Evolutionary conservation across 2,888 invertebrate genomes (phyloP), one percentile per base, ranked within the genome.

Genomic region (Platerodrilus igneus): DNA sequence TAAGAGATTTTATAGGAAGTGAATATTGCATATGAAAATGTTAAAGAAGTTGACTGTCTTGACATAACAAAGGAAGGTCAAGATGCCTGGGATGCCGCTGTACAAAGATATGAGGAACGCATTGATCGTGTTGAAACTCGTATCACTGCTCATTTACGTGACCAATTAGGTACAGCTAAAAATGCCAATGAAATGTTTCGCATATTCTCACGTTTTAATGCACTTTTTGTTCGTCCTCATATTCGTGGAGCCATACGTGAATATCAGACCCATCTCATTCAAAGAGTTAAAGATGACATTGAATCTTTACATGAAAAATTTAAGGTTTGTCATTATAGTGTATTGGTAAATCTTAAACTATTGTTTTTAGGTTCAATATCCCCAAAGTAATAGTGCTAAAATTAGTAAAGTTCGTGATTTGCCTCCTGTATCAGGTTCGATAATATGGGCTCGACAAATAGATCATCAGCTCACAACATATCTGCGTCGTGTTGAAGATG

Each of bases 171-270:
- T 33, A 95, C 94, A 1, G 97, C 99, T 0, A 95, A 95, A 71
- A 97, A 97, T 72, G 99, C 99, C 11, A 97, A 97, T 65, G 99
- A 99, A 69, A 99, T 99, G 99, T 99, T 99, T 73, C 79, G 95
- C 38, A 99, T 99, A 58, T 91, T 91, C 72, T 95, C 95, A 1
- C 83, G 97, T 10, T 99, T 97, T 74, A 99, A 99, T 70, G 97
- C 97, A 0, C 74, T 99, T 32, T 99, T 99, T 71, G 95, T 99
- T 6, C 82, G 99, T 5, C 97, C 96, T 2, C 97, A 99, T 69
- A 99, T 99, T 63, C 82, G 96, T 35, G 97, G 99, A 27, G 99
- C 99, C 14, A 99, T 99, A 53, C 78, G 97, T 26, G 99, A 99
- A 70, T 99, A 99, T 69, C 99, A 99, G 71, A 96, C 97, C 0